Evolutionary conservation across 2,888 invertebrate genomes (phyloP), one percentile per base, ranked within the genome.

Genomic region (Pristionchus japonicus): DNA sequence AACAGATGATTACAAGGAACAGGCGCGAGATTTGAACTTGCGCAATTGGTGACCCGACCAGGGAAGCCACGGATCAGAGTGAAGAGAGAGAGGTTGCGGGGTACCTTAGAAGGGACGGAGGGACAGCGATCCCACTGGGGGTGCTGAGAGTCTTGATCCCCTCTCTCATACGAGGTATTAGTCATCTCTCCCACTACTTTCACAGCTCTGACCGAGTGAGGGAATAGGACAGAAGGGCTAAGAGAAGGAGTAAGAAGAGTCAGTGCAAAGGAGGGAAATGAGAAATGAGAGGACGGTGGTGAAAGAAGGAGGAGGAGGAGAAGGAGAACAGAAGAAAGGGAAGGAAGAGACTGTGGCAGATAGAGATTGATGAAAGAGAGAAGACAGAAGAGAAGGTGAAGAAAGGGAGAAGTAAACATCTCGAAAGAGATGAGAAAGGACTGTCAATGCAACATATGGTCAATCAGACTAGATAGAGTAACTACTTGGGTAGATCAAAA

Each of bases 141-240:
- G 77, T 31, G 77, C 47, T 49, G 31, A 80, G 43, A 49, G 47
- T 80, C 80, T 49, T 43, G 49, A 49, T 80, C 80, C 47, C 80
- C 49, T 40, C 31, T 74, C 74, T 74, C 74, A 74, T 74, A 40
- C 74, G 40, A 74, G 74, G 74, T 74, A 74, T 74, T 74, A 74
- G 74, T 74, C 74, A 74, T 31, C 40, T 40, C 40, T 40, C 74
- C 20, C 31, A 70, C 77, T 43, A 27, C 27, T 80, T 40, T 31
- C 80, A 80, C 80, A 49, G 49, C 7, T 74, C 74, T 74, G 37
- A 40, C 74, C 37, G 27, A 80, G 80, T 49, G 43, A 80, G 49
- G 43, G 43, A 80, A 43, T 43, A 40, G 47, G 49, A 49, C 49
- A 49, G 31, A 27, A 80, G 31, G 47, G 20, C n/a, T 27, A 80